Conservation (phyloP, 2,888 invertebrate species). For the Byasa hedistus region DNA sequence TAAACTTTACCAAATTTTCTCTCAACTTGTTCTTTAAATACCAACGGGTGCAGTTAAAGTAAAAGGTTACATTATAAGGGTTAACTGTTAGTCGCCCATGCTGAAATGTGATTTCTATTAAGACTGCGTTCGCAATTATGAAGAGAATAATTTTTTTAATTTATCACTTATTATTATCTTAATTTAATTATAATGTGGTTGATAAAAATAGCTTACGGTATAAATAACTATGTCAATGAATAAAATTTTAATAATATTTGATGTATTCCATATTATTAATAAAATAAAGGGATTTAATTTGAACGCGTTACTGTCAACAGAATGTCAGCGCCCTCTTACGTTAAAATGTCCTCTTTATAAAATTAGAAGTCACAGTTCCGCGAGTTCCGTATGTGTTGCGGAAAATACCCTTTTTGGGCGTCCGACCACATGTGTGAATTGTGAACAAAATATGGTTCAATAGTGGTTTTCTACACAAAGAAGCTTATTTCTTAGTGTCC, state of each 20-base stretch:
- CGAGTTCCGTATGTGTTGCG: conserved; percentile 79
- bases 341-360: conserved; percentile 63
- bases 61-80: conserved; percentile 10
- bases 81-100: conserved; percentile 38
- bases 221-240: neutral
- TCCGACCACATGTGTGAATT: conserved; percentile 84
- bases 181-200: neutral
- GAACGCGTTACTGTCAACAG: conserved; percentile 53
- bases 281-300: conserved; percentile 34
- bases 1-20: neutral
- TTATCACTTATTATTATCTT: neutral
- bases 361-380: conserved; percentile 79
- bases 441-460: conserved; percentile 77
- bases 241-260: neutral
- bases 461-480: conserved; percentile 64
- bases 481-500: conserved; percentile 59
- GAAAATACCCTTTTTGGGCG: conserved; percentile 85
- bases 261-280: neutral
- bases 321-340: conserved; percentile 67
- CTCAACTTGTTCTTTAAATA: neutral
- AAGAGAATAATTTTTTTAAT: neutral
- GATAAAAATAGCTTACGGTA: neutral
- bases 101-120: conserved; percentile 50
- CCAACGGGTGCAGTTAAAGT: neutral
- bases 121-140: conserved; percentile 42